Conservation (phyloP, 2,113 vertebrate species). For the Probosciger aterrimus region DNA sequence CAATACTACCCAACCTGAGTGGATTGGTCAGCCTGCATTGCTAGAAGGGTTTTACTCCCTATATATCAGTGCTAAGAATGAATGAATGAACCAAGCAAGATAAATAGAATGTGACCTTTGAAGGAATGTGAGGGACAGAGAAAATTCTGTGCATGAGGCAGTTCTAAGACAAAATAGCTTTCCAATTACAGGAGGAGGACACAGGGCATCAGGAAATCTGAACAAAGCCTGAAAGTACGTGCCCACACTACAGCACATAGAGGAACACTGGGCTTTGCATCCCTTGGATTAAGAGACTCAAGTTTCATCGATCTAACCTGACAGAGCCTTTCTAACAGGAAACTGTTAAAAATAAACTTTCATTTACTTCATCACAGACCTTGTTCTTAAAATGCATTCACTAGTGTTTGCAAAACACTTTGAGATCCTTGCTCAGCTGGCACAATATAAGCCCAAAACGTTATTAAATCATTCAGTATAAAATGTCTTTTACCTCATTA, state of each 20-base stretch:
- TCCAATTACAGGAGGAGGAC: neutral
- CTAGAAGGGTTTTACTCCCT: neutral
- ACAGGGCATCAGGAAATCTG: neutral
- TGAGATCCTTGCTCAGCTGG: neutral
- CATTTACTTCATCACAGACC: neutral
- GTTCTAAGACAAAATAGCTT: neutral
- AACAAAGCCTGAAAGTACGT: neutral
- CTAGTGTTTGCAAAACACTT: neutral
- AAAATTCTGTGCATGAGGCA: neutral
- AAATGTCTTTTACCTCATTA: conserved; percentile 32
- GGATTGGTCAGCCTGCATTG: neutral
- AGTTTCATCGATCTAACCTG: neutral
- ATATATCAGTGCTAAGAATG: neutral
- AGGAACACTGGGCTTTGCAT: neutral
- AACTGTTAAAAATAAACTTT: neutral
- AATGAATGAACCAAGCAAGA: neutral
- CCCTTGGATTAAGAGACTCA: accelerated
- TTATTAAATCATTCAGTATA: conserved; percentile 25
- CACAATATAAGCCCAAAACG: neutral
- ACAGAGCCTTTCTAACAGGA: neutral
- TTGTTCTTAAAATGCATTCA: neutral
- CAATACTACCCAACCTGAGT: neutral
- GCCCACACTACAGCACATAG: neutral
- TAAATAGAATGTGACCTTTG: neutral
- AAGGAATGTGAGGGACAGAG: neutral